phyloP scores from a whole-genome alignment of 2,113 vertebrate genomes.

The Cephalopholis sonnerati region DNA sequence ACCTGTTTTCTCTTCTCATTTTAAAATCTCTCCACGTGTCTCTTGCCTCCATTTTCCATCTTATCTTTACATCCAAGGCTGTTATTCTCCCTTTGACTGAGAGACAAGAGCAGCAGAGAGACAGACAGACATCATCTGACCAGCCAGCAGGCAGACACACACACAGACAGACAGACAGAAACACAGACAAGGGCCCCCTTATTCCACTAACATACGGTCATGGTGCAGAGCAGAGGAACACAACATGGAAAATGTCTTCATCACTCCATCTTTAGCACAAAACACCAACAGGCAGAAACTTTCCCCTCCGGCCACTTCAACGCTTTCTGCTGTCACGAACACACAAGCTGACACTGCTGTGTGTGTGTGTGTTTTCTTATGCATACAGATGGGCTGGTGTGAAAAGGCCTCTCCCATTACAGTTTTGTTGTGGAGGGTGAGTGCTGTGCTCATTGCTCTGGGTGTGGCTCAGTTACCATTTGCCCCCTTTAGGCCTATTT shows the following conservation, averaged over 20 bases:
- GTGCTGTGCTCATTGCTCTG: slow-evolving; percentile 38
- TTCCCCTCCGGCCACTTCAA: slow-evolving; percentile 40
- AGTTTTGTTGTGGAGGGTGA: slow-evolving; percentile 55
- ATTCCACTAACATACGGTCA: slow-evolving; percentile 68
- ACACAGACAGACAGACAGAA: slow-evolving; percentile 45
- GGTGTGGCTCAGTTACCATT: slow-evolving; percentile 72
- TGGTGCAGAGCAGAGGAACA: slow-evolving; percentile 48
- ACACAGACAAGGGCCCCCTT: slow-evolving; percentile 74
- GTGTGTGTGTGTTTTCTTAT: slow-evolving; percentile 68
- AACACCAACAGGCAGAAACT: slow-evolving; percentile 34
- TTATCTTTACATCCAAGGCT: background rate
- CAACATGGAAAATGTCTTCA: slow-evolving; percentile 74
- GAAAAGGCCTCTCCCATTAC: slow-evolving; percentile 75
- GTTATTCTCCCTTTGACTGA: background rate
- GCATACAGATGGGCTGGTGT: slow-evolving; percentile 77
- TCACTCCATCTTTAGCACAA: slow-evolving; percentile 51
- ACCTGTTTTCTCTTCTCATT: slow-evolving; percentile 46
- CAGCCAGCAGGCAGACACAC: slow-evolving; percentile 40
- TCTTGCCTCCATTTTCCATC: slow-evolving; percentile 15
- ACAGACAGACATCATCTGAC: slow-evolving; percentile 45
- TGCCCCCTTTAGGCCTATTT: slow-evolving; percentile 65
- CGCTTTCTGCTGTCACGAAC: slow-evolving; percentile 40
- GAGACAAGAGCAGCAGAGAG: slow-evolving; percentile 31
- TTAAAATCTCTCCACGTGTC: slow-evolving; percentile 26
- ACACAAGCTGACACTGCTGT: background rate